A percentile compares a stretch with the other conserved stretches of the same genome.
Conservation (phyloP, 2,797 vertebrate genomes). For the Cirrhinus mrigala region DNA sequence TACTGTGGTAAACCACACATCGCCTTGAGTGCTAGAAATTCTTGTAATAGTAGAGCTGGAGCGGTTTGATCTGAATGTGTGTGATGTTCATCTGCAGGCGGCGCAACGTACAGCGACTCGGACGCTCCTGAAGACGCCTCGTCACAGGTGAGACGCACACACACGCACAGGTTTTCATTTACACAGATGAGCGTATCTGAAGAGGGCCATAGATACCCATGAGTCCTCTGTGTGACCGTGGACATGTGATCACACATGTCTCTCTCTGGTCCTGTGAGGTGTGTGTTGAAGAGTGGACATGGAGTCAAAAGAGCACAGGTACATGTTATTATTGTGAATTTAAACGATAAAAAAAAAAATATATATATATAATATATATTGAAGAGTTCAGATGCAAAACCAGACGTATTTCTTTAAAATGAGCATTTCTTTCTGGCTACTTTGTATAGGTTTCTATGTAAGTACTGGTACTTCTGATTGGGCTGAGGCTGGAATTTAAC, state of each 20-base stretch:
- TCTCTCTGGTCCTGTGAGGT: background rate
- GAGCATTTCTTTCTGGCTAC: too few relatives aligned
- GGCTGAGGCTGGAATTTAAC: too few relatives aligned
- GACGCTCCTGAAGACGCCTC: conserved; percentile 87
- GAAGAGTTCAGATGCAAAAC: background rate
- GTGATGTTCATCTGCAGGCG: conserved; percentile 77
- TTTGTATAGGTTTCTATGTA: too few relatives aligned
- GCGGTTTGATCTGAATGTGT: conserved; percentile 15
- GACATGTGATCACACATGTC: background rate
- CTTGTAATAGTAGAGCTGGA: background rate
- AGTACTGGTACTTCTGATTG: too few relatives aligned
- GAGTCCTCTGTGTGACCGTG: background rate
- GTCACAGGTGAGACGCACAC: conserved; percentile 83
- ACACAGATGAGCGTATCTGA: too few relatives aligned
- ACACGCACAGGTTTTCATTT: too few relatives aligned
- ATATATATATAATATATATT: background rate
- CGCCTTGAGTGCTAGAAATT: background rate
- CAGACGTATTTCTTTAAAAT: too few relatives aligned
- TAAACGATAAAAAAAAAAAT: background rate
- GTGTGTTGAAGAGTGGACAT: background rate
- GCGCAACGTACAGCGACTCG: conserved; percentile 84
- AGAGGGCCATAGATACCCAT: background rate
- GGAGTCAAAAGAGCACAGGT: background rate
- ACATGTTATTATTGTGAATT: background rate
- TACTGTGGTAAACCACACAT: background rate